phyloP scores from a whole-genome alignment of 2,113 vertebrate genomes.

The Chrysemys picta region DNA sequence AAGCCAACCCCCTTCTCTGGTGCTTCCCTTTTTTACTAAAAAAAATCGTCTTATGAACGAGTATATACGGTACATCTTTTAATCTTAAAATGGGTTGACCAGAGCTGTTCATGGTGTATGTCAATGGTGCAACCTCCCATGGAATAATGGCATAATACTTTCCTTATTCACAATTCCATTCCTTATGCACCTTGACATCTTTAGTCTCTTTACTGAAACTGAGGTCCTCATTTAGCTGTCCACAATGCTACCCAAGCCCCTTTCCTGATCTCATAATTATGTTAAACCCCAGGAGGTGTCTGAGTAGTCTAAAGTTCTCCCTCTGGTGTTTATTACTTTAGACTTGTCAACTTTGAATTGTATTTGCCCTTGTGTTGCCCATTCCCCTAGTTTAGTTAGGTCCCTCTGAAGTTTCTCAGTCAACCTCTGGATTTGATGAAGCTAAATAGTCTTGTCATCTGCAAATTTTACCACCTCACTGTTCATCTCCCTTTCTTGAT shows the following conservation, averaged over 20 bases:
- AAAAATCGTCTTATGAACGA: too few relatives aligned
- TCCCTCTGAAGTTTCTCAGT: neutral
- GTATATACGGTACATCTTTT: neutral
- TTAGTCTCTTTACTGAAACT: neutral
- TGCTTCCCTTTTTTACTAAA: too few relatives aligned
- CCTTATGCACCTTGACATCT: neutral
- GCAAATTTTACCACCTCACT: neutral
- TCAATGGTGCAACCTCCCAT: neutral
- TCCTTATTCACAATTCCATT: too few relatives aligned
- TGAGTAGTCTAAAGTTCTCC: neutral
- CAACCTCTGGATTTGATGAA: neutral
- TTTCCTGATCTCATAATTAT: too few relatives aligned
- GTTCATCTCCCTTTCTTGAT: neutral
- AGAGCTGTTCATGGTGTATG: neutral
- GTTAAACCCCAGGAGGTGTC: neutral
- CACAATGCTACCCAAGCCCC: too few relatives aligned
- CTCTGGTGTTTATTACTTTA: neutral
- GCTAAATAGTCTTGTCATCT: neutral
- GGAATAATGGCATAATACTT: neutral
- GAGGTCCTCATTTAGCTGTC: too few relatives aligned
- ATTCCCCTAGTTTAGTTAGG: neutral
- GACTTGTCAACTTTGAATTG: neutral
- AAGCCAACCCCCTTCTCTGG: too few relatives aligned
- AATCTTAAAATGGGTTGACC: neutral
- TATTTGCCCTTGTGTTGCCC: neutral